Percentiles rank a stretch among this genome's conserved stretches.
Conservation (phyloP, 1,140 invertebrate species). For the Bombus ignitus region DNA sequence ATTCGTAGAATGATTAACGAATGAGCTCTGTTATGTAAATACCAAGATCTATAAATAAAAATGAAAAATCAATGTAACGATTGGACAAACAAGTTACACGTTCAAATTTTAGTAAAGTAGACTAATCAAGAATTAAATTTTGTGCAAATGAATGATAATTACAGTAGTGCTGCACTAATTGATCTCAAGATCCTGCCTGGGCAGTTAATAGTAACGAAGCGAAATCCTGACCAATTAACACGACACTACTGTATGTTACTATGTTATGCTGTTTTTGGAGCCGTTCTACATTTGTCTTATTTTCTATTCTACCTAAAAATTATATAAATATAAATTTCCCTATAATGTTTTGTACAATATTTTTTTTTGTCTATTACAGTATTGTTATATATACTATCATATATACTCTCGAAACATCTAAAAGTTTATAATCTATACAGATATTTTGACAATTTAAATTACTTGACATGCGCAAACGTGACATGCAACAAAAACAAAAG, state of each 20-base stretch:
- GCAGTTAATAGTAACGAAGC: background rate
- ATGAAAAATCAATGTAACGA: background rate
- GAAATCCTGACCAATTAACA: background rate
- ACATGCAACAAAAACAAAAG: conserved; percentile 5
- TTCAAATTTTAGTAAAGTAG: background rate
- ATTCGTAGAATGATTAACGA: conserved; percentile 63
- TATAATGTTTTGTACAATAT: background rate
- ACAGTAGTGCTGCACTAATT: too few relatives aligned
- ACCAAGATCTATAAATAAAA: conserved; percentile 48
- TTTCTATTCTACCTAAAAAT: background rate
- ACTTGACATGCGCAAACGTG: background rate
- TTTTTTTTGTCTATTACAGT: background rate
- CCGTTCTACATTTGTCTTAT: background rate
- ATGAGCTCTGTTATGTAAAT: conserved; percentile 8
- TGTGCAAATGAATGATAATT: background rate
- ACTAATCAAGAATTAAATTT: background rate
- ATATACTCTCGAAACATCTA: too few relatives aligned
- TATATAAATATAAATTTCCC: background rate
- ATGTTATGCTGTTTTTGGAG: background rate
- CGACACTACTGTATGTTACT: background rate
- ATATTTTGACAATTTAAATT: background rate
- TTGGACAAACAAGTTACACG: background rate
- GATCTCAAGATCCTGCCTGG: too few relatives aligned
- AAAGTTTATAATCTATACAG: too few relatives aligned
- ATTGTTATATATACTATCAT: too few relatives aligned